Base-by-base conservation (phyloP, 53 echinoderm and acorn worm genomes). In the Temnopleurus reevesii region DNA sequence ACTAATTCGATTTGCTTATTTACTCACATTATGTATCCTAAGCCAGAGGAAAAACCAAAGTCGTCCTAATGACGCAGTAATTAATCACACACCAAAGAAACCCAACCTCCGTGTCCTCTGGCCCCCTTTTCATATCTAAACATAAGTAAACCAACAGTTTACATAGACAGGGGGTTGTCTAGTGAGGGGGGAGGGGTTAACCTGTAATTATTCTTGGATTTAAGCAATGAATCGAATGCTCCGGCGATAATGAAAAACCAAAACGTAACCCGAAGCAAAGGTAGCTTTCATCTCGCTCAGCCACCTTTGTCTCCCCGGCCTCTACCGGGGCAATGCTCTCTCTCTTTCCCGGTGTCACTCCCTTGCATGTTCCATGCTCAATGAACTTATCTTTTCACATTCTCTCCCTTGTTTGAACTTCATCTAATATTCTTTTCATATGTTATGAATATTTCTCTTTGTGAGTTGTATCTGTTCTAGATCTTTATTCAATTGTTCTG, bases 1-100 rank as follows among this genome's bases (percentile, higher is more conserved):
- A n/a, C 71, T 71, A 71, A 71, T 71, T 71, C 41, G 19, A 36
- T 71, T 41, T 38, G 71, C 71, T 71, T 71, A 71, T 71, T 71
- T 71, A 27, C 5, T 71, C 71, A 21, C 71, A 38, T 71, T 71
- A 71, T 71, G 71, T 18, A n/a, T 56, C 41, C 36, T 8, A 15
- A 15, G 71, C 71, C 71, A 71, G n/a, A 71, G 71, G 71, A 36
- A 19, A 66, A 56, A 5, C 7, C n/a, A 71, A 71, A 31, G 30
- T 21, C 41, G 1, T 71, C 19, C n/a, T 71, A 71, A 71, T 71
- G 71, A n/a, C 23, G 21, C 19, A 71, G 71, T 71, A 71, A 71
- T 71, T 71, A 71, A 71, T 71, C 71, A 71, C 41, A 3, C 21
- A 30, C 41, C 21, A 71, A 30, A 71, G 71, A 71, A 71, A 71